Conservation (phyloP, 1,140 invertebrate species). For the Bombus difficillimus region DNA sequence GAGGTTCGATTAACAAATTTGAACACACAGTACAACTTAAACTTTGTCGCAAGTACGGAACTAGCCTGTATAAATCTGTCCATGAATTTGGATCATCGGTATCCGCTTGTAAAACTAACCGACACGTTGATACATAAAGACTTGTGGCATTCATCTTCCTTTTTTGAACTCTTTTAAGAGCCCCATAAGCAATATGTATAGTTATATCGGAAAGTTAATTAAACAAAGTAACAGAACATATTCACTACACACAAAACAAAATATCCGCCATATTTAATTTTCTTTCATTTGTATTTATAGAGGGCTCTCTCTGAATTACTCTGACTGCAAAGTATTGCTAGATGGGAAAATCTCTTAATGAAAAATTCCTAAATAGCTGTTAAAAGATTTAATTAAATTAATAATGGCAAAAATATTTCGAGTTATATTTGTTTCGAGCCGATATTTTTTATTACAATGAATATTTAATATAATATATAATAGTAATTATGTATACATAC, state of each 20-base stretch:
- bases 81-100: conserved; percentile 88
- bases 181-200: background rate
- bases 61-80: conserved; percentile 91
- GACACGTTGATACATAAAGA: conserved; percentile 92
- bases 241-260: conserved; percentile 77
- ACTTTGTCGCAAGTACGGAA: conserved; percentile 93
- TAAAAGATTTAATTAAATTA: background rate
- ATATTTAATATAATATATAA: background rate
- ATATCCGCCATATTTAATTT: conserved; percentile 75
- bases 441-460: background rate
- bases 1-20: conserved; percentile 91
- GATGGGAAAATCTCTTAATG: conserved; percentile 1
- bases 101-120: conserved; percentile 89
- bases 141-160: conserved; percentile 91
- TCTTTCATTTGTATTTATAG: conserved; percentile 52
- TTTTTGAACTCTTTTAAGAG: background rate
- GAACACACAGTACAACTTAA: conserved; percentile 94
- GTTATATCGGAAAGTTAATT: conserved; percentile 34
- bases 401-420: background rate
- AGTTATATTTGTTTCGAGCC: background rate
- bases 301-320: conserved; percentile 16
- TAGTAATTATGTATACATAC: background rate
- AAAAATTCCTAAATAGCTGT: background rate
- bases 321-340: background rate
- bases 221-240: conserved; percentile 64